Percentiles rank a stretch among this genome's conserved stretches.
phyloP scores from a whole-genome alignment of 2,888 invertebrate genomes.

The Papilio demoleus region DNA sequence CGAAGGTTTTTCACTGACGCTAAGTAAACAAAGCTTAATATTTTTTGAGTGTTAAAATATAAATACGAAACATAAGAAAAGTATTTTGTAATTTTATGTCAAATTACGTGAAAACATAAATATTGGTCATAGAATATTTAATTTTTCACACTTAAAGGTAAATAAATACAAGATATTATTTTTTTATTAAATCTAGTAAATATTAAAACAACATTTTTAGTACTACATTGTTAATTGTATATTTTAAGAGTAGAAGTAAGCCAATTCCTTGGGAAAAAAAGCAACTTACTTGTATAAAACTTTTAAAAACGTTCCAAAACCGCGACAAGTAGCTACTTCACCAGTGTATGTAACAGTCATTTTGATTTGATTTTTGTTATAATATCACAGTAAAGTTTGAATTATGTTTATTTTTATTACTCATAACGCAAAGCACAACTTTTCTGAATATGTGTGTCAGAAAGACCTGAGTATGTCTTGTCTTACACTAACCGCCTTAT shows the following conservation, averaged over 20 bases:
- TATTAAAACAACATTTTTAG: no score
- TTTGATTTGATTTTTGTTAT: slow-evolving; percentile 49
- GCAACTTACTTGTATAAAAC: slow-evolving; percentile 88
- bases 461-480: not conserved
- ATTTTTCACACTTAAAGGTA: no score
- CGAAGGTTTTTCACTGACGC: not conserved
- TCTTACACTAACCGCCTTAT: not conserved
- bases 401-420: slow-evolving; percentile 6
- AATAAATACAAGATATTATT: no score
- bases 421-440: slow-evolving; percentile 4
- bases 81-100: no score
- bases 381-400: slow-evolving; percentile 38
- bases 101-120: no score
- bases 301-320: slow-evolving; percentile 94
- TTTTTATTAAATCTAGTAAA: no score
- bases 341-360: slow-evolving; percentile 95
- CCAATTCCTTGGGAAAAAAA: no score
- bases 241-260: no score
- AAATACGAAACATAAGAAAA: no score
- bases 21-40: no score
- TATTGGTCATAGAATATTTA: no score
- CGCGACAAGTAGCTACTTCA: slow-evolving; percentile 93
- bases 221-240: no score
- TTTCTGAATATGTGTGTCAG: slow-evolving; percentile 23
- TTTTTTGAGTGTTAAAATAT: not conserved